These are phyloP conservation scores for Armadillidium nasatum DNA, from an alignment of 1,140 invertebrate species.

Conservation along the genomic window DNA sequence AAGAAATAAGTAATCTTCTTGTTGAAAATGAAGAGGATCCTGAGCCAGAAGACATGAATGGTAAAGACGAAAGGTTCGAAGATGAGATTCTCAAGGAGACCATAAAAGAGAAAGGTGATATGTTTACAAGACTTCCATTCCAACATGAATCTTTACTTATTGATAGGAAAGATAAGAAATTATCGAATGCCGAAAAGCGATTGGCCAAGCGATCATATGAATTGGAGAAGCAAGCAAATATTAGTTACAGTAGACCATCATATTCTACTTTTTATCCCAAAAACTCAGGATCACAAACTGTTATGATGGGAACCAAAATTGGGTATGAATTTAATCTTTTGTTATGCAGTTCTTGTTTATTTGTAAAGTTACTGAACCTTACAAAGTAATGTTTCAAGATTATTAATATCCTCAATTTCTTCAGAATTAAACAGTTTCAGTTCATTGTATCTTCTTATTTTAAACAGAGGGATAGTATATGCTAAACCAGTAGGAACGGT, in stretches of 20 bases:
- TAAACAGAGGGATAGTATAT: constrained; percentile 40
- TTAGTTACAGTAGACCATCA: constrained; percentile 55
- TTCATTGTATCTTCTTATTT: too few relatives aligned
- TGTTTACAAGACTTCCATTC: constrained; percentile 75
- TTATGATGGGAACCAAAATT: constrained; percentile 42
- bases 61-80: constrained; percentile 65
- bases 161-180: constrained; percentile 90
- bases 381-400: too few relatives aligned
- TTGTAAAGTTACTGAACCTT: too few relatives aligned
- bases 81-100: constrained; percentile 77
- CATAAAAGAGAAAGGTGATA: constrained; percentile 61
- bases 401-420: too few relatives aligned
- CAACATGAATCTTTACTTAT: constrained; percentile 93
- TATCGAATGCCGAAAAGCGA: constrained; percentile 90
- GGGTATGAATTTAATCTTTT: constrained; percentile 26
- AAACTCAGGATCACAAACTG: constrained; percentile 31
- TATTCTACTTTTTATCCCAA: constrained; percentile 54
- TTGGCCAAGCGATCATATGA: constrained; percentile 90
- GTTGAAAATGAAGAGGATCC: constrained; percentile 83
- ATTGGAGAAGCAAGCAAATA: constrained; percentile 77
- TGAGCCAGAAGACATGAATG: constrained; percentile 62
- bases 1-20: constrained; percentile 89
- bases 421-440: too few relatives aligned
- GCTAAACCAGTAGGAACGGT: constrained; percentile 56
- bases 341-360: background rate